Conservation (phyloP, 2,113 vertebrate genomes). For the Odobenus rosmarus region DNA sequence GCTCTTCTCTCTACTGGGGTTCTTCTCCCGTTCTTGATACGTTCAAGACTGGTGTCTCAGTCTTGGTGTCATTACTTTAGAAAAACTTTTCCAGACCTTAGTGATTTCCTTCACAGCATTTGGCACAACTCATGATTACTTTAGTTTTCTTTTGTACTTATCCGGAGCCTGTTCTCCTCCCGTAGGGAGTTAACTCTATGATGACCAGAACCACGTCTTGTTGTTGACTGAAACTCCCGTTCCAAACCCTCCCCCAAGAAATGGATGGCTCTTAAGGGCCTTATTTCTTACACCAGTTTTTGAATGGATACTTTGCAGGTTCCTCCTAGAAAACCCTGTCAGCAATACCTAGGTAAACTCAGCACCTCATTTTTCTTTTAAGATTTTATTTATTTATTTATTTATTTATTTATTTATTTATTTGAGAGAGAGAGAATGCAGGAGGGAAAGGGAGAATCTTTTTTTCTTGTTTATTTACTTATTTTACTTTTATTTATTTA, state of each 20-base stretch:
- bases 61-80: not conserved
- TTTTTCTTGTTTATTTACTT: not conserved
- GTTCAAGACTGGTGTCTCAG: not conserved
- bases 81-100: not conserved
- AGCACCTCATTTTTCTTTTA: not conserved
- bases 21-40: not conserved
- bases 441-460: not conserved
- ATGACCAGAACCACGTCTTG: not conserved
- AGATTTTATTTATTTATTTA: not conserved
- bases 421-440: not conserved
- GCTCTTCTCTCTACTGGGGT: not conserved
- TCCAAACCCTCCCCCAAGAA: not conserved
- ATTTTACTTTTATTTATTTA: too few species aligned
- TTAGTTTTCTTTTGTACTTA: not conserved
- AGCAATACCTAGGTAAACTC: not conserved
- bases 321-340: not conserved
- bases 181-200: not conserved
- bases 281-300: not conserved
- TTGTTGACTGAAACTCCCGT: not conserved
- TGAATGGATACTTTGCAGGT: not conserved
- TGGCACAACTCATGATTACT: not conserved
- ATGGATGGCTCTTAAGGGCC: not conserved
- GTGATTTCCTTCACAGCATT: not conserved
- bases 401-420: not conserved
- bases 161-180: not conserved